phyloP scores from a whole-genome alignment of 2,888 invertebrate genomes.

The Ichneumoninae sp. region DNA sequence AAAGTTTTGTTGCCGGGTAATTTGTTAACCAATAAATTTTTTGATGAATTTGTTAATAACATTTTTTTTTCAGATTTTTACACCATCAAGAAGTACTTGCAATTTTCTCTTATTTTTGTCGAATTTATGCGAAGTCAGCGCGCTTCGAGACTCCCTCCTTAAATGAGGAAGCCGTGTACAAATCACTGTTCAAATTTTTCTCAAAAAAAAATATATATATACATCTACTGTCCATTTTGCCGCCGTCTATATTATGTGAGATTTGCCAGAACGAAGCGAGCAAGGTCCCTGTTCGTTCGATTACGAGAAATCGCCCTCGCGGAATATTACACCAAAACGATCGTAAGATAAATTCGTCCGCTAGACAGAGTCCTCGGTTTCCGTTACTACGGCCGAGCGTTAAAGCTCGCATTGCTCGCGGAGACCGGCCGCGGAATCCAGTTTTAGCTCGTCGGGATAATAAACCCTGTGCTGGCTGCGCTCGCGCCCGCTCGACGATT shows the following conservation, averaged over 20 bases:
- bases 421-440: slow-evolving; percentile 42
- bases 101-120: too few relatives aligned
- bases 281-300: neutral
- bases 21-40: too few relatives aligned
- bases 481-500: slow-evolving; percentile 17
- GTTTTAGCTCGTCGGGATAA: slow-evolving; percentile 69
- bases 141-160: too few relatives aligned
- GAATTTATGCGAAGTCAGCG: too few relatives aligned
- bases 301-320: neutral
- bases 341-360: neutral
- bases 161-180: too few relatives aligned
- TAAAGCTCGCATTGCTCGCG: slow-evolving; percentile 32
- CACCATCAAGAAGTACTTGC: too few relatives aligned
- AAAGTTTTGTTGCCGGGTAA: too few relatives aligned
- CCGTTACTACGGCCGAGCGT: slow-evolving; percentile 2
- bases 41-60: too few relatives aligned
- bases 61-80: too few relatives aligned
- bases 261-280: too few relatives aligned
- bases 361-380: neutral
- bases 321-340: neutral
- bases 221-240: neutral
- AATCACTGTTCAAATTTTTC: too few relatives aligned
- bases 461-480: slow-evolving; percentile 54
- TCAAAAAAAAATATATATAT: too few relatives aligned
- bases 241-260: neutral